These are phyloP conservation scores for Margarornis squamiger DNA, from an alignment of 2,797 vertebrate species.

Conservation along the genomic window DNA sequence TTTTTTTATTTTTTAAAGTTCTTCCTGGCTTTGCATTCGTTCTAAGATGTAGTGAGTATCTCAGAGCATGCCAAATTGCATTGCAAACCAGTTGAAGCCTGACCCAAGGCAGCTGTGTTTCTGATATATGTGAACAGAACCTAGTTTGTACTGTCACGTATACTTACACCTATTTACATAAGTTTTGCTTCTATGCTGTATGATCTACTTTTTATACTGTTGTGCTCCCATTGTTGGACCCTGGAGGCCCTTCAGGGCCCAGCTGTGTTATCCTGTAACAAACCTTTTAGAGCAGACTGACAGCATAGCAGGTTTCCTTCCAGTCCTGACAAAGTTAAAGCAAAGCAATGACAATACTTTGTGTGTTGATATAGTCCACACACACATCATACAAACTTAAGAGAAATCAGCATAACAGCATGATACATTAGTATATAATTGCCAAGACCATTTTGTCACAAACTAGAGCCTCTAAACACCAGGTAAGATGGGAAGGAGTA, in stretches of 20 bases:
- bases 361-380: neutral
- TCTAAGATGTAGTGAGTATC: neutral
- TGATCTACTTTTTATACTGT: neutral
- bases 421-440: neutral
- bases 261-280: neutral
- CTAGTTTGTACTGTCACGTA: neutral
- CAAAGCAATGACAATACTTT: neutral
- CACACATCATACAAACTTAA: neutral
- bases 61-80: neutral
- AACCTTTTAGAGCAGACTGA: neutral
- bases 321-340: neutral
- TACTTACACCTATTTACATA: neutral
- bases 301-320: neutral
- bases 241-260: neutral
- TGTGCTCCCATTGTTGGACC: neutral
- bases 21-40: neutral
- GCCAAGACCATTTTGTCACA: neutral
- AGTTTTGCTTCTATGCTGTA: neutral
- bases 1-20: neutral
- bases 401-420: neutral
- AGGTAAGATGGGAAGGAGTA: neutral
- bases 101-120: constrained; percentile 14
- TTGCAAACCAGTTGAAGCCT: constrained; percentile 6
- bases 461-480: neutral
- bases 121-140: neutral